Conservation (phyloP, 2,797 vertebrate species). For the Lates japonicus region DNA sequence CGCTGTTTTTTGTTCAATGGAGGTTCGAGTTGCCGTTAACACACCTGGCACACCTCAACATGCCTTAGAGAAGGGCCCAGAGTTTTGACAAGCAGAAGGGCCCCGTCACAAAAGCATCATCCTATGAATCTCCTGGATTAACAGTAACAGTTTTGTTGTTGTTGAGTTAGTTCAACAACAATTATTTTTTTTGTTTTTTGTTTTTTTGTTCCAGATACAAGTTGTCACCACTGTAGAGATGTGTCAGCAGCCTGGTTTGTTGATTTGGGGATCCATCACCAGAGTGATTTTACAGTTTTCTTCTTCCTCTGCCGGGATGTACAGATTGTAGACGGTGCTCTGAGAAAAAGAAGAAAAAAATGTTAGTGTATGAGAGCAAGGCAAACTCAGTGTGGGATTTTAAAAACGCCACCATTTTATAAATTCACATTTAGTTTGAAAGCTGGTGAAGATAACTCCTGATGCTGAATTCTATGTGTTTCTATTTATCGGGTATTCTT, state of each 20-base stretch:
- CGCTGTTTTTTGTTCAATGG: neutral
- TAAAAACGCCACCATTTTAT: neutral
- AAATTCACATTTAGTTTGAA: neutral
- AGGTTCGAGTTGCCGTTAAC: neutral
- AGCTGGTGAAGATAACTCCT: neutral
- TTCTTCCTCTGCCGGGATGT: constrained; percentile 43
- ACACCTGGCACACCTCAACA: neutral
- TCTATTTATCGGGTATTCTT: too few relatives aligned
- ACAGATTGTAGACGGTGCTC: constrained; percentile 26
- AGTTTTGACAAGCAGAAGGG: neutral
- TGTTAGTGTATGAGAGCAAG: neutral
- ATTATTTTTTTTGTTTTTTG: too few relatives aligned
- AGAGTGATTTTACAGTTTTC: constrained; percentile 58
- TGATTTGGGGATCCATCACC: constrained; percentile 24
- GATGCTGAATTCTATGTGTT: too few relatives aligned
- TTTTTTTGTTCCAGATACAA: neutral
- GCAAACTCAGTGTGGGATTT: neutral
- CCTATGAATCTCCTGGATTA: neutral
- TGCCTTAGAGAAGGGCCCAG: neutral
- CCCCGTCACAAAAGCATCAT: neutral
- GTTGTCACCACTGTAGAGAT: too few relatives aligned
- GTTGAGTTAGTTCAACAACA: neutral
- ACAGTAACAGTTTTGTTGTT: neutral
- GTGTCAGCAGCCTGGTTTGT: neutral
- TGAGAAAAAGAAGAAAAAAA: constrained; percentile 29